Percentiles rank a stretch among this genome's conserved stretches.
These are phyloP conservation scores for Tylochromis polylepis DNA, from an alignment of 2,113 vertebrate genomes.

Conservation along the genomic window DNA sequence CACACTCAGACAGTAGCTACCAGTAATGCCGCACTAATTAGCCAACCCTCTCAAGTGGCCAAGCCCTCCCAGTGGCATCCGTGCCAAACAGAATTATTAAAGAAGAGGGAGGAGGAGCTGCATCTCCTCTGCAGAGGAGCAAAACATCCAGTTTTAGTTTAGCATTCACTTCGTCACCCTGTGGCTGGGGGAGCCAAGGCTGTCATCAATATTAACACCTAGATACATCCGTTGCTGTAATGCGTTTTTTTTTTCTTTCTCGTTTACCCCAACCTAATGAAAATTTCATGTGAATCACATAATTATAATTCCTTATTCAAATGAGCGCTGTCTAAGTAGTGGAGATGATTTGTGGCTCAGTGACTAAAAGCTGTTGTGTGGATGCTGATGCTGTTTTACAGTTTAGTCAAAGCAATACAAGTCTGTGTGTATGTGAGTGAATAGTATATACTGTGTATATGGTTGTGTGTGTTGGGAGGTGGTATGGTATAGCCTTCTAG, in stretches of 20 bases:
- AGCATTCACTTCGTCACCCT: slow-evolving; percentile 40
- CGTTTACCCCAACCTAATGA: slow-evolving; percentile 37
- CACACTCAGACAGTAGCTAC: slow-evolving; percentile 46
- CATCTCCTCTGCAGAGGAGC: slow-evolving; percentile 47
- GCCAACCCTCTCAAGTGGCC: slow-evolving; percentile 53
- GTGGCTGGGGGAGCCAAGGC: slow-evolving; percentile 1
- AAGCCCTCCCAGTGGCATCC: slow-evolving; percentile 47
- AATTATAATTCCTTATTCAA: slow-evolving; percentile 48
- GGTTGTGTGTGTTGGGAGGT: not conserved
- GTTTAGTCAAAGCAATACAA: not conserved
- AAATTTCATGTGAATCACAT: slow-evolving; percentile 55
- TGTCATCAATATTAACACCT: slow-evolving; percentile 61
- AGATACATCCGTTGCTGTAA: slow-evolving; percentile 33
- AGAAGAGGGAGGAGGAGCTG: slow-evolving; percentile 29
- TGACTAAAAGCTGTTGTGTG: not conserved
- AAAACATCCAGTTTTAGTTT: slow-evolving; percentile 43
- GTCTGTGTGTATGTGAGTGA: not conserved
- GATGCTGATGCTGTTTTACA: not conserved
- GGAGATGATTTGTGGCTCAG: slow-evolving; percentile 14
- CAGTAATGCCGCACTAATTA: slow-evolving; percentile 66
- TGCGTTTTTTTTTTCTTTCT: not conserved
- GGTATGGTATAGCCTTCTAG: not conserved
- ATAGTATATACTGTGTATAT: not conserved
- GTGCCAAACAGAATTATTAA: slow-evolving; percentile 70
- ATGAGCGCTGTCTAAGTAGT: slow-evolving; percentile 27